Conservation (phyloP, 2,888 invertebrate species). For the Onthophagus sagittarius region DNA sequence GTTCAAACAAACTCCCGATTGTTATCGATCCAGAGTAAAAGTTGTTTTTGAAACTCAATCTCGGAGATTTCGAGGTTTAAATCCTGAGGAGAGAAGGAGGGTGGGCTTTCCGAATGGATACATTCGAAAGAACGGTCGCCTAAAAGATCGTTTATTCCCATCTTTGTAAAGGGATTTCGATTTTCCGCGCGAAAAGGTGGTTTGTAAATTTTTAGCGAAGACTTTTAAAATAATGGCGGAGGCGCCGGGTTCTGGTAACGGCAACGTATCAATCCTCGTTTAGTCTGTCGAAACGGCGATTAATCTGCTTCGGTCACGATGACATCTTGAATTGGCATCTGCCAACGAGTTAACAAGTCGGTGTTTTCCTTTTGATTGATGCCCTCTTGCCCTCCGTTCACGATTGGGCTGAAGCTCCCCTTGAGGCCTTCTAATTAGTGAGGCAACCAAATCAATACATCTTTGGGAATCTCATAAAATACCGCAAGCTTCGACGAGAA, state of each 20-base stretch:
- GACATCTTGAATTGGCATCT: not conserved
- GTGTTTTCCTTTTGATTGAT: not conserved
- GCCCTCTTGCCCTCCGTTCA: not conserved
- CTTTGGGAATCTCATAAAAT: not conserved
- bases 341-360: not conserved
- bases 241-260: not conserved
- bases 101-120: not conserved
- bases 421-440: not conserved
- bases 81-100: not conserved
- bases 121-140: not conserved
- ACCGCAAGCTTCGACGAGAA: not conserved
- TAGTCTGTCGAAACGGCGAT: not conserved
- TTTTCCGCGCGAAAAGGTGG: not conserved
- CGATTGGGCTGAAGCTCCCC: not conserved
- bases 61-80: not conserved
- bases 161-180: not conserved
- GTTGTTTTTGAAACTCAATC: not conserved
- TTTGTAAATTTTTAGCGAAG: not conserved
- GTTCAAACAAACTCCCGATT: not conserved
- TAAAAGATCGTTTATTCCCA: not conserved
- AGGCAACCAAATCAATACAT: not conserved
- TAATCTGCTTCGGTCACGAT: not conserved
- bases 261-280: not conserved
- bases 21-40: not conserved
- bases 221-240: not conserved